These are phyloP conservation scores for Patella depressa DNA, from an alignment of 2,888 invertebrate species.

Conservation along the genomic window DNA sequence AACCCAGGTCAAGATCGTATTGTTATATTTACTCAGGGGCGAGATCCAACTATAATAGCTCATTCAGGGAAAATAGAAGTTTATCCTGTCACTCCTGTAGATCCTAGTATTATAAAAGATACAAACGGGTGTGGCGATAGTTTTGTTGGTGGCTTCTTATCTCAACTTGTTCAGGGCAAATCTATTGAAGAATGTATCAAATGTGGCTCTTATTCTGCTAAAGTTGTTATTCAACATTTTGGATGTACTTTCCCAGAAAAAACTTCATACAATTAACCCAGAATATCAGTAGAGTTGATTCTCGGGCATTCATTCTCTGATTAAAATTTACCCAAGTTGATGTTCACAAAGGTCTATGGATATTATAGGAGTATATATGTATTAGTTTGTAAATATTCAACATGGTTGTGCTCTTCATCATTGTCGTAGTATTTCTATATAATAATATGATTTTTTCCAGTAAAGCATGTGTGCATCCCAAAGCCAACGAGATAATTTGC, in stretches of 20 bases:
- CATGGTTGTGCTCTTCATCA: no score
- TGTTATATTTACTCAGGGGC: slow-evolving; percentile 93
- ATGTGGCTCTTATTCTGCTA: slow-evolving; percentile 91
- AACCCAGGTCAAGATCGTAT: slow-evolving; percentile 81
- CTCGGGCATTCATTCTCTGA: no score
- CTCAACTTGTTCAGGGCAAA: slow-evolving; percentile 84
- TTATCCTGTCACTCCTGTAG: slow-evolving; percentile 50
- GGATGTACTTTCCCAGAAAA: slow-evolving; percentile 83
- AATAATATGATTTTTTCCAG: no score
- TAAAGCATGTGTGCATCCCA: no score
- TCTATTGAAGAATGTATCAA: slow-evolving; percentile 83
- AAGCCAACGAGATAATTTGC: no score
- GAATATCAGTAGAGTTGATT: neutral
- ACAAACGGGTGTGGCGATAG: slow-evolving; percentile 99
- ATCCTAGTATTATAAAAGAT: slow-evolving; percentile 75
- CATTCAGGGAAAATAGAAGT: slow-evolving; percentile 48
- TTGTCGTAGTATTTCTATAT: no score
- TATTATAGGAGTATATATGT: no score
- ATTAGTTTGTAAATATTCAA: no score
- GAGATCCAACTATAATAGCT: slow-evolving; percentile 85
- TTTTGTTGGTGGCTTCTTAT: slow-evolving; percentile 95
- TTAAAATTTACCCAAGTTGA: no score
- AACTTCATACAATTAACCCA: slow-evolving; percentile 64
- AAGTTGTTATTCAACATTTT: slow-evolving; percentile 88
- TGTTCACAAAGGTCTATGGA: no score